Evolutionary conservation across 1,140 invertebrate species (phyloP).

Genomic region (Diprion similis): DNA sequence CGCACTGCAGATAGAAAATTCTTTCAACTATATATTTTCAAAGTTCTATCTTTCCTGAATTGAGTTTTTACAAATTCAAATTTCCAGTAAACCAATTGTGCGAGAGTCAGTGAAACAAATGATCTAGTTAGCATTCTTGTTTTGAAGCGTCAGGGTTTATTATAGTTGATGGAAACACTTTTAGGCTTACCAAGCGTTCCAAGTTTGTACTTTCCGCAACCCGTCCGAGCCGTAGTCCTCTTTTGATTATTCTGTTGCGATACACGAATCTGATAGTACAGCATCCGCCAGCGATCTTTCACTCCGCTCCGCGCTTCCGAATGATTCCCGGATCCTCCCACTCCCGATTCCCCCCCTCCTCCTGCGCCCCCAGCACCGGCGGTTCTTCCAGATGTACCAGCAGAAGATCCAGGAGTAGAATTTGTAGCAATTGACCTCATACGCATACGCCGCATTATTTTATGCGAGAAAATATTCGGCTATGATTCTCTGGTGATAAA

Average conservation of each 20-base stretch:
- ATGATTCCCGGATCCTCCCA: not conserved
- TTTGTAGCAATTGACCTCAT: not conserved
- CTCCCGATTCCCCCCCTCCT: not conserved
- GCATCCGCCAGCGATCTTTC: slow-evolving; percentile 5
- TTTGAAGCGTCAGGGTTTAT: not conserved
- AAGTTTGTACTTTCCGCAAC: not conserved
- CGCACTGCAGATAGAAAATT: no score
- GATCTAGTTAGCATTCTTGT: not conserved
- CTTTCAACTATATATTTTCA: no score
- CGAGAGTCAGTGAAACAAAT: no score
- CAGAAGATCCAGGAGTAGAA: not conserved
- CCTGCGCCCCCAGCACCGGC: not conserved
- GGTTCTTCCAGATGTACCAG: not conserved
- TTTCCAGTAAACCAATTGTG: no score
- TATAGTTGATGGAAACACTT: not conserved
- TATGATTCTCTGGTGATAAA: not conserved
- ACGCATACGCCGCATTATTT: slow-evolving; percentile 9
- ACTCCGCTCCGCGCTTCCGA: not conserved
- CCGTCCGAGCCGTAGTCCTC: not conserved
- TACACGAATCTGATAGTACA: slow-evolving; percentile 9
- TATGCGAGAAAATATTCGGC: not conserved
- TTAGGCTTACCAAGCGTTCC: not conserved
- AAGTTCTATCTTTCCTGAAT: no score
- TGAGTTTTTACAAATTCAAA: no score
- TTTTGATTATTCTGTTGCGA: not conserved